Conservation (phyloP, 2,797 vertebrate species). For the Chelonia mydas region DNA sequence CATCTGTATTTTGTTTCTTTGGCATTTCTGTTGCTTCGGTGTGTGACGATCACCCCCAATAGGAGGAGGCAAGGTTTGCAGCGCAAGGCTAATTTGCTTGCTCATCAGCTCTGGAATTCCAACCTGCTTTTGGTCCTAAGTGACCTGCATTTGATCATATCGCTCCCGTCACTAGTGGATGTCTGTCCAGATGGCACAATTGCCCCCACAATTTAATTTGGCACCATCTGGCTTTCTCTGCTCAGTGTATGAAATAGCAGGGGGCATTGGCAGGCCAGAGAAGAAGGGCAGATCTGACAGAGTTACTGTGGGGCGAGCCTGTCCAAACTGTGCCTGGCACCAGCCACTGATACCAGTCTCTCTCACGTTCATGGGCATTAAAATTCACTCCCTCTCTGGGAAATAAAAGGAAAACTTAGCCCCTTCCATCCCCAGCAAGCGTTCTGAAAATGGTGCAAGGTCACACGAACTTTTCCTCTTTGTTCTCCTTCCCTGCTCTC, state of each 20-base stretch:
- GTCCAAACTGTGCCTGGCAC: background rate
- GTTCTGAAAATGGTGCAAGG: background rate
- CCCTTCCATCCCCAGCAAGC: background rate
- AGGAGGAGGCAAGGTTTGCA: background rate
- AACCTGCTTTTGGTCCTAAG: background rate
- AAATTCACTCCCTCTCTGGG: background rate
- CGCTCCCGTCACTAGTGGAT: background rate
- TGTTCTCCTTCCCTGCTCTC: slow-evolving; percentile 36
- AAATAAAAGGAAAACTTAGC: slow-evolving; percentile 21
- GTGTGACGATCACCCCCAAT: background rate
- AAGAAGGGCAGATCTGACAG: background rate
- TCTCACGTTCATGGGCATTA: background rate
- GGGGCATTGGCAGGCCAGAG: background rate
- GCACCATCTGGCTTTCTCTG: background rate
- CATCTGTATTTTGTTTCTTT: background rate
- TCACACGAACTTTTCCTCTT: background rate
- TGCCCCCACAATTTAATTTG: slow-evolving; percentile 6
- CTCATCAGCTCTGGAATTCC: background rate
- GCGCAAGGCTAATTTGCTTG: background rate
- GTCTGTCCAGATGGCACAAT: slow-evolving; percentile 24
- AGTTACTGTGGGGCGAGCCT: accelerated
- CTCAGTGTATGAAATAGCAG: background rate
- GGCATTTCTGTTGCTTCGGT: background rate
- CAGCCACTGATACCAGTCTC: background rate
- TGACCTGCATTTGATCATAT: background rate